Conservation (phyloP, 2,113 vertebrate species). For the Anguilla rostrata region DNA sequence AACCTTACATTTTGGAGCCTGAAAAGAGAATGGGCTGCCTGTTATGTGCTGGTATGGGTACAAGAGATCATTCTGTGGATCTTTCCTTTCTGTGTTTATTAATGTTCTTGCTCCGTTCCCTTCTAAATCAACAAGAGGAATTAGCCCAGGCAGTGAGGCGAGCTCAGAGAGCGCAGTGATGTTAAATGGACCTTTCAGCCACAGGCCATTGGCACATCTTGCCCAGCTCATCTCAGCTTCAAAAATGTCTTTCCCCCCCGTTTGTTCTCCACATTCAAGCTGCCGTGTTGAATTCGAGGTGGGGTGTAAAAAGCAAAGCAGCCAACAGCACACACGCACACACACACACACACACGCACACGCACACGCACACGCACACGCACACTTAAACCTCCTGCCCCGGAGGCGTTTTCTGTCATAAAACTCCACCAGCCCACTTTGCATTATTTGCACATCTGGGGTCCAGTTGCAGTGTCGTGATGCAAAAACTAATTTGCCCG, state of each 20-base stretch:
- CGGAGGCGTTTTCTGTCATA: conserved; percentile 4
- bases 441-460: background rate
- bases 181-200: background rate
- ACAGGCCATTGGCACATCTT: conserved; percentile 6
- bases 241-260: background rate
- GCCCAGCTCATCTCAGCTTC: background rate
- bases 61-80: background rate
- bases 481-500: background rate
- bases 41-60: background rate
- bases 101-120: background rate
- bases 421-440: background rate
- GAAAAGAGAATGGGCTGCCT: background rate
- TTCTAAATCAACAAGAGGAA: conserved; percentile 17
- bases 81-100: background rate
- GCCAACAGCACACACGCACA: background rate
- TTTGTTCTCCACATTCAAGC: conserved; percentile 1
- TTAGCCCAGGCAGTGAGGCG: background rate
- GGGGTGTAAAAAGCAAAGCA: conserved; percentile 21
- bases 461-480: background rate
- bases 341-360: background rate
- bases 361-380: background rate
- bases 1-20: background rate
- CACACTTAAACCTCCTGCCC: background rate
- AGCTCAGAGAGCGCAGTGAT: background rate
- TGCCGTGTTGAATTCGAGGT: conserved; percentile 22